Evolutionary conservation across 2,888 invertebrate species (phyloP), one percentile per base, ranked within the genome.

Genomic region (Phyllotreta striolata): DNA sequence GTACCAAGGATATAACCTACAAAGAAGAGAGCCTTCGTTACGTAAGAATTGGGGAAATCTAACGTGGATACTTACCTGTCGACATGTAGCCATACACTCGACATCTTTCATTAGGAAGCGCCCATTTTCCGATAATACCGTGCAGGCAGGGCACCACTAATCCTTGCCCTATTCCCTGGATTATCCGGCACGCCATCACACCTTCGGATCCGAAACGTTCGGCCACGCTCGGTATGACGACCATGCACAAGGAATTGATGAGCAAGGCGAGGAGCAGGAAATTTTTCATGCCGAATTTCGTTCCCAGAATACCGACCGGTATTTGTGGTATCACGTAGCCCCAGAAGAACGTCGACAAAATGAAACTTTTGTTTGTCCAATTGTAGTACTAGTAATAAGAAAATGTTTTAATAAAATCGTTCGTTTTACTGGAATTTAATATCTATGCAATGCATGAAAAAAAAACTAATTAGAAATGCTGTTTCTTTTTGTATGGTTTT

Each of bases 171-270:
- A 58, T 8, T 34, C 58, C 58, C 40, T 58, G 58, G 12, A 58
- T 0, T 12, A 58, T 35, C 10, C 58, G 47, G 38, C 58, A 58
- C n/a, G 40, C 49, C 58, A 58, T 58, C 3, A 58, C 58, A 10
- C 58, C 58, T 13, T 40, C 12, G 6, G 58, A 44, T 9, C 58
- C 58, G 35, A 58, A 58, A 41, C 24, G 8, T 2, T 38, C 49
- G 2, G 58, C 58, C 7, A 40, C 34, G 8, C 9, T 39, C 4
- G 58, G 58, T 6, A 58, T 58, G 9, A 35, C 1, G 7, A 51
- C 1, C 39, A 39, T 44, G 4, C 12, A 34, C 6, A 56, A 3
- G 6, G 49, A 34, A 5, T 41, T 51, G 4, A 41, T 10, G 3
- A 58, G 49, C 12, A 49, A 35, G 9, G 58, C 40, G n/a, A n/a